Conservation (phyloP, 2,113 vertebrate genomes). For the Odocoileus hemionus region DNA sequence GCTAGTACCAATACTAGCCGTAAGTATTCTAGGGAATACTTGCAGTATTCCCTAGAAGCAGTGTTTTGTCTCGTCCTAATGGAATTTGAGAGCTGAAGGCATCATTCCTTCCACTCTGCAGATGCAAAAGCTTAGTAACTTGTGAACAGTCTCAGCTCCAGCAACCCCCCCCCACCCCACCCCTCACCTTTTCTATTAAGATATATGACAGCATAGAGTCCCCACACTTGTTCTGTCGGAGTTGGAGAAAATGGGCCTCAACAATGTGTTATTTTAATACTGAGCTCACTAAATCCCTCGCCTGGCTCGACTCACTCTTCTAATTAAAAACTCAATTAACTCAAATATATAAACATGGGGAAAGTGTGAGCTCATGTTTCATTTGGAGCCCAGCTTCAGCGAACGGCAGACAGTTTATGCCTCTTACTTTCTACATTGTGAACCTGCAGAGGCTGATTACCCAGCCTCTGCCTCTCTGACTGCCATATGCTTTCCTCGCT, state of each 20-base stretch:
- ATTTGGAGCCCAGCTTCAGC: constrained; percentile 74
- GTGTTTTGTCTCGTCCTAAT: background rate
- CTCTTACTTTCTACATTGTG: constrained; percentile 45
- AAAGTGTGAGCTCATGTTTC: constrained; percentile 70
- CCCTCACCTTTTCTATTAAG: background rate
- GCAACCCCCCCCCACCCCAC: accelerated
- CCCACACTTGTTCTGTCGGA: background rate
- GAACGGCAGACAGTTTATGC: constrained; percentile 73
- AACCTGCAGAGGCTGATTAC: constrained; percentile 77
- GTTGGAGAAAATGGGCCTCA: background rate
- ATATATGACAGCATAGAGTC: background rate
- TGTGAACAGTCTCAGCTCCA: background rate
- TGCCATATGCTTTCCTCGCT: constrained; percentile 53
- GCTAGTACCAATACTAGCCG: background rate
- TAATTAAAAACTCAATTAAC: constrained; percentile 72
- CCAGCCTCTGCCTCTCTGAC: constrained; percentile 66
- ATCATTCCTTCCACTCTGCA: background rate
- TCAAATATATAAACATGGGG: constrained; percentile 71
- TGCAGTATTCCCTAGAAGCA: background rate
- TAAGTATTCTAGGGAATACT: background rate
- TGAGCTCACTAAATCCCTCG: constrained; percentile 42
- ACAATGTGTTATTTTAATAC: constrained; percentile 40
- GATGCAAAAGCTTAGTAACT: constrained; percentile 10
- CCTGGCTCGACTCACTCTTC: constrained; percentile 63
- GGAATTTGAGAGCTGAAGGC: background rate